Evolutionary conservation across 2,888 invertebrate species (phyloP).

Genomic region (Folsomia manolachei): DNA sequence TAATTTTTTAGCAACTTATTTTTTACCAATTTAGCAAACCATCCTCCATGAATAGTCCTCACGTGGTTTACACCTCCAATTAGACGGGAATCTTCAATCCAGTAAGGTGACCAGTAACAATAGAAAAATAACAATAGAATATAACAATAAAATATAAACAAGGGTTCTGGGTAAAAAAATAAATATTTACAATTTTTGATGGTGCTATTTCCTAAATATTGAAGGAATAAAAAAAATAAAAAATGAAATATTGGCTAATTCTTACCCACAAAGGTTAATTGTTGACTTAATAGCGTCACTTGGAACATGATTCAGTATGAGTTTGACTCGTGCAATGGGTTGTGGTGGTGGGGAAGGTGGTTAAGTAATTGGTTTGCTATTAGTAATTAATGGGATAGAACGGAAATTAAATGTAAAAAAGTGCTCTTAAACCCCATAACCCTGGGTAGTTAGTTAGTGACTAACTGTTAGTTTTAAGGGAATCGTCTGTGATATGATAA

Average conservation of each 20-base stretch:
- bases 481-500: constrained; percentile 7
- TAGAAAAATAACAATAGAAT: neutral
- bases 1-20: too few relatives aligned
- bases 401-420: neutral
- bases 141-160: neutral
- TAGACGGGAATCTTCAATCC: neutral
- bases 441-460: neutral
- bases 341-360: neutral
- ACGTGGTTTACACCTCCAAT: neutral
- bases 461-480: neutral
- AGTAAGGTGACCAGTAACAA: neutral
- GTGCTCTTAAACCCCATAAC: neutral
- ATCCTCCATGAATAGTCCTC: neutral
- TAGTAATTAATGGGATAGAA: neutral
- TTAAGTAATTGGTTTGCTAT: neutral
- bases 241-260: neutral
- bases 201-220: neutral
- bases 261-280: neutral
- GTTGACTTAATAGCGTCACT: neutral
- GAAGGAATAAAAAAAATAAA: neutral
- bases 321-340: neutral
- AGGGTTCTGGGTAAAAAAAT: too few relatives aligned
- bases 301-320: neutral
- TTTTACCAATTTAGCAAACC: neutral
- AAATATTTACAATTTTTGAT: neutral